These are phyloP conservation scores for Baronia brevicornis DNA, from an alignment of 2,888 invertebrate genomes.

Conservation along the genomic window DNA sequence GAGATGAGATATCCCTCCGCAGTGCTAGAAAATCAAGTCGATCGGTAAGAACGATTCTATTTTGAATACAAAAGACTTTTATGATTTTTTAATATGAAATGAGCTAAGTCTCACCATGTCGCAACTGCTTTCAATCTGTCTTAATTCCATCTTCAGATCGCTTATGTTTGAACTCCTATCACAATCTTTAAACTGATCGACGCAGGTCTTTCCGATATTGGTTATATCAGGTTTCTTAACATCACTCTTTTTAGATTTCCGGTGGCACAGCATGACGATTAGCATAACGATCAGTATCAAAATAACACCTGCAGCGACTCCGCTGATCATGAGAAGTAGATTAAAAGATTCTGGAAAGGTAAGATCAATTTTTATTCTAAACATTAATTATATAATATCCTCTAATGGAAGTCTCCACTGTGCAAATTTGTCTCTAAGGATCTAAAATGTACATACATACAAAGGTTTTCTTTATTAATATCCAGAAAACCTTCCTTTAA, in stretches of 20 bases:
- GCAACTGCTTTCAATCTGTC: conserved; percentile 87
- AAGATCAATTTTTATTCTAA: neutral
- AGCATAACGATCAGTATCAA: conserved; percentile 87
- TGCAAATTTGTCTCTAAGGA: too few relatives aligned
- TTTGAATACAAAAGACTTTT: too few relatives aligned
- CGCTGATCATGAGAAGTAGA: conserved; percentile 83
- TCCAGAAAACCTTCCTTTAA: too few relatives aligned
- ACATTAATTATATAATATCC: neutral
- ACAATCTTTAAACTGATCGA: conserved; percentile 79
- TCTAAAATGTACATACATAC: too few relatives aligned
- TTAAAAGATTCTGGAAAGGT: conserved; percentile 81
- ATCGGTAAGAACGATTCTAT: too few relatives aligned
- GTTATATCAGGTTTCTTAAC: conserved; percentile 76
- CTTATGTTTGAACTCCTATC: conserved; percentile 94
- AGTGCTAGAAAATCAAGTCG: too few relatives aligned
- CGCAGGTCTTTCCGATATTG: conserved; percentile 46
- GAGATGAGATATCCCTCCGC: too few relatives aligned
- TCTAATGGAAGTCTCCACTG: too few relatives aligned
- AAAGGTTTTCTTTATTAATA: too few relatives aligned
- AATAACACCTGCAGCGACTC: conserved; percentile 84
- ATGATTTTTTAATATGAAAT: neutral
- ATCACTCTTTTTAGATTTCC: conserved; percentile 69
- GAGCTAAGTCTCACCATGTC: conserved; percentile 76
- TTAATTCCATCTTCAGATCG: conserved; percentile 90
- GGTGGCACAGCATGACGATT: conserved; percentile 83